phyloP scores from a whole-genome alignment of 64 coral and sea anemone species.

The Astreopora myriophthalma region DNA sequence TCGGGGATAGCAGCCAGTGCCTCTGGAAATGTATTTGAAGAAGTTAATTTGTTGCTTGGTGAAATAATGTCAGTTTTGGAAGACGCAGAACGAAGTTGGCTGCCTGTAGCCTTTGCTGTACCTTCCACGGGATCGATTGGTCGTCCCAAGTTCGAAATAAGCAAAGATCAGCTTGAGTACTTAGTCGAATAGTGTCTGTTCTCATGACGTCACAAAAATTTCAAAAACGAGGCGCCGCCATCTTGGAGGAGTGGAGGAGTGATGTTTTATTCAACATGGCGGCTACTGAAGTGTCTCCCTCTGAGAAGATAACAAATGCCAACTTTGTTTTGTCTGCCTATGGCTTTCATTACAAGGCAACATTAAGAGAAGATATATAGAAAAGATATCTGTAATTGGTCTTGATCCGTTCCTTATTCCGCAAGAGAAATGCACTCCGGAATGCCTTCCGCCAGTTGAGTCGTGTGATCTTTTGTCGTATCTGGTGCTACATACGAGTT shows the following conservation, averaged over 20 bases:
- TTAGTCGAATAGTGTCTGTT: neutral
- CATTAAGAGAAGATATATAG: neutral
- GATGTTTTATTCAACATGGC: neutral
- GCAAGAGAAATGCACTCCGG: neutral
- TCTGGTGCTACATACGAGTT: no score
- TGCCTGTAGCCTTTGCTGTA: neutral
- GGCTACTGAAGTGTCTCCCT: neutral
- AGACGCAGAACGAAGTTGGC: neutral
- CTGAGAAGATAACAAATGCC: neutral
- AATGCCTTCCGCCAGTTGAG: no score
- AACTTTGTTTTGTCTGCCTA: neutral
- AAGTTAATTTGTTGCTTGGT: neutral
- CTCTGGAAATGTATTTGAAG: neutral
- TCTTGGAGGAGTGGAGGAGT: neutral
- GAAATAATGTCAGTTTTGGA: neutral
- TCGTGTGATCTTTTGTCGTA: no score
- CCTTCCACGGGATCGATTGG: neutral
- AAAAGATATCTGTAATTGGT: neutral
- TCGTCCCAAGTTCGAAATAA: neutral
- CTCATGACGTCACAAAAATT: neutral
- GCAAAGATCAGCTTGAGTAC: neutral
- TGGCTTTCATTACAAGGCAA: neutral
- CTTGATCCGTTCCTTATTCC: neutral
- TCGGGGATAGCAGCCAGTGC: neutral
- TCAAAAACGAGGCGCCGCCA: no score